phyloP scores from a whole-genome alignment of 2,888 invertebrate genomes.

The Drosophila quinaria region DNA sequence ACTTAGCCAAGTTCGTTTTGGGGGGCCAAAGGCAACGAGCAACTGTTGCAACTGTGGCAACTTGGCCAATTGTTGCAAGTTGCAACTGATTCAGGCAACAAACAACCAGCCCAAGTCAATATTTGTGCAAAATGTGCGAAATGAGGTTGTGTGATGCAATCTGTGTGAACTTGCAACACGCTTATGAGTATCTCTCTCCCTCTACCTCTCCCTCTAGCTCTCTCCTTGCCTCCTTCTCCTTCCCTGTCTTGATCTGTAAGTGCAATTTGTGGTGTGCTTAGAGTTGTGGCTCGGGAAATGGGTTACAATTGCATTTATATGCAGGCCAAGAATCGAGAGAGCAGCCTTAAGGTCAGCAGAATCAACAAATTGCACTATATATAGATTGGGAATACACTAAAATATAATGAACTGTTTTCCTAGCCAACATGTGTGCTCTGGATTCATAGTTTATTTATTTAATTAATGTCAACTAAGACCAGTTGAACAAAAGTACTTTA shows the following conservation, averaged over 20 bases:
- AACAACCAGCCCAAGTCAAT: slow-evolving; percentile 63
- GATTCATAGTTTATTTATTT: too few species aligned
- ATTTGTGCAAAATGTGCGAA: slow-evolving; percentile 69
- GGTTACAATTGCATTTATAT: slow-evolving; percentile 52
- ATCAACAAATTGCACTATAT: slow-evolving; percentile 21
- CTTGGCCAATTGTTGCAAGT: slow-evolving; percentile 34
- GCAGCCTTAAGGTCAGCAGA: slow-evolving; percentile 47
- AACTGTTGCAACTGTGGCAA: slow-evolving; percentile 26
- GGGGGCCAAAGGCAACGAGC: slow-evolving; percentile 65
- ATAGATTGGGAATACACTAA: neutral
- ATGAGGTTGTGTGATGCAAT: slow-evolving; percentile 73
- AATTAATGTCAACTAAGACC: too few species aligned
- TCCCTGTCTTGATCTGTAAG: neutral
- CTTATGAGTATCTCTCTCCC: slow-evolving; percentile 25
- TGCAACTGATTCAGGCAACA: slow-evolving; percentile 23
- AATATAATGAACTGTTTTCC: neutral
- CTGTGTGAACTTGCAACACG: slow-evolving; percentile 55
- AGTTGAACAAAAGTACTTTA: neutral
- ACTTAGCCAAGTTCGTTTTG: slow-evolving; percentile 62
- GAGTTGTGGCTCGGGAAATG: slow-evolving; percentile 23
- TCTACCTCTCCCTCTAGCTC: neutral
- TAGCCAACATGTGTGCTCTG: neutral
- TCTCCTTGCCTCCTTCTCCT: neutral
- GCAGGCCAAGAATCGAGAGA: slow-evolving; percentile 34
- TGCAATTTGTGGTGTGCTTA: slow-evolving; percentile 46